phyloP scores from a whole-genome alignment of 2,797 vertebrate species.

The Myotis pilosus region DNA sequence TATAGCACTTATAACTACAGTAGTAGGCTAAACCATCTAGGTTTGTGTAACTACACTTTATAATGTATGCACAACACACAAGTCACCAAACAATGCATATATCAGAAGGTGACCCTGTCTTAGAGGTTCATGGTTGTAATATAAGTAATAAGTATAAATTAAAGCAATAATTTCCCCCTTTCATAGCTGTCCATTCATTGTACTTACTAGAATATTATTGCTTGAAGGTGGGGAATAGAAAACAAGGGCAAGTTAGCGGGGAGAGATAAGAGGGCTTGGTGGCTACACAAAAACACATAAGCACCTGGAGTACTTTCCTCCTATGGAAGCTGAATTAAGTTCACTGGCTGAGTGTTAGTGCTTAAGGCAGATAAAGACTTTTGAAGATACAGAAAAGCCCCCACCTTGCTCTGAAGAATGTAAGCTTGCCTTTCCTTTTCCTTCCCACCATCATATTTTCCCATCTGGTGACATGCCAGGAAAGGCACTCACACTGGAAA shows the following conservation, averaged over 20 bases:
- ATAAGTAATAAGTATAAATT: neutral
- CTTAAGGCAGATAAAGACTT: conserved; percentile 19
- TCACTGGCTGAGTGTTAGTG: neutral
- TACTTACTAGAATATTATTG: neutral
- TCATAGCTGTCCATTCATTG: neutral
- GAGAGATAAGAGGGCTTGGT: neutral
- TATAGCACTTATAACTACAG: neutral
- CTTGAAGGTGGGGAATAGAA: neutral
- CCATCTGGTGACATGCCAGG: conserved; percentile 11
- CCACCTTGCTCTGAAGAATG: neutral
- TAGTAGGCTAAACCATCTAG: neutral
- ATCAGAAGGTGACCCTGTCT: neutral
- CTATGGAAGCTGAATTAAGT: neutral
- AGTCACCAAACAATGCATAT: neutral
- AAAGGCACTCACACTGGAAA: conserved; percentile 52
- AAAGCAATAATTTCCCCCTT: neutral
- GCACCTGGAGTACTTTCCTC: neutral
- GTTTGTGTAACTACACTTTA: neutral
- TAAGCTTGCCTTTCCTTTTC: neutral
- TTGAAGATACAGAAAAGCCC: neutral
- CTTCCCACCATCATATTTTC: conserved; percentile 48
- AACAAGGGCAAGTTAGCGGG: neutral
- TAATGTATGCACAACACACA: neutral
- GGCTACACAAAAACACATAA: neutral
- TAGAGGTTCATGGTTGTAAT: neutral